These are phyloP conservation scores for Rhegmatorhina hoffmannsi DNA, from an alignment of 2,113 vertebrate species.

Conservation along the genomic window DNA sequence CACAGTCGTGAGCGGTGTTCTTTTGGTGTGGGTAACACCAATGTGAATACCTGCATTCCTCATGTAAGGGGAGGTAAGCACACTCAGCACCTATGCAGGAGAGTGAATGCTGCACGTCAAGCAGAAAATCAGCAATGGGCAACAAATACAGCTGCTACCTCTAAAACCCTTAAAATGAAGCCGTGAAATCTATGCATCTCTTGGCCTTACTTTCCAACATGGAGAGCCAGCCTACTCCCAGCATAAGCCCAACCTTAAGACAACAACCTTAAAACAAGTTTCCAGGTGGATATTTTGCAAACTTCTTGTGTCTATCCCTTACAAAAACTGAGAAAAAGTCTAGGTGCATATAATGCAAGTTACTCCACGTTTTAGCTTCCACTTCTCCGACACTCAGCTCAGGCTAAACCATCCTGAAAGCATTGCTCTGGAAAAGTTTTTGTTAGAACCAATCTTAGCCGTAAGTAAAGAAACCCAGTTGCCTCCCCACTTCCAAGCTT, in stretches of 20 bases:
- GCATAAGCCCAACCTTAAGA: background rate
- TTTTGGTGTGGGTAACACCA: background rate
- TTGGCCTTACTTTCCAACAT: background rate
- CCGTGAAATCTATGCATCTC: background rate
- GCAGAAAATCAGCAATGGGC: background rate
- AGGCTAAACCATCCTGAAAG: background rate
- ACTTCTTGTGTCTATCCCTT: background rate
- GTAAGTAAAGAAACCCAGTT: background rate
- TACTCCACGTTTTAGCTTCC: background rate
- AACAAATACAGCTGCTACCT: background rate
- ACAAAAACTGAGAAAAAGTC: background rate
- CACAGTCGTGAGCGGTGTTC: background rate
- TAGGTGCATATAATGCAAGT: background rate
- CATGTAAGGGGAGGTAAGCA: background rate
- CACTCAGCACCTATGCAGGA: background rate
- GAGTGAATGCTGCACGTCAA: rapidly evolving
- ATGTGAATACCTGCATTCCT: background rate
- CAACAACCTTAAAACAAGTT: background rate
- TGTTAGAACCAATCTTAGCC: background rate
- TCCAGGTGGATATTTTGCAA: background rate
- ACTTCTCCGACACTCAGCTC: background rate
- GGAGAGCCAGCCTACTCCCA: background rate
- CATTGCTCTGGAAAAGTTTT: background rate
- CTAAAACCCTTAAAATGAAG: background rate
- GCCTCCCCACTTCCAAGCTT: background rate